Evolutionary conservation across 2,888 invertebrate genomes (phyloP).

Genomic region (Cryptocephalus moraei): DNA sequence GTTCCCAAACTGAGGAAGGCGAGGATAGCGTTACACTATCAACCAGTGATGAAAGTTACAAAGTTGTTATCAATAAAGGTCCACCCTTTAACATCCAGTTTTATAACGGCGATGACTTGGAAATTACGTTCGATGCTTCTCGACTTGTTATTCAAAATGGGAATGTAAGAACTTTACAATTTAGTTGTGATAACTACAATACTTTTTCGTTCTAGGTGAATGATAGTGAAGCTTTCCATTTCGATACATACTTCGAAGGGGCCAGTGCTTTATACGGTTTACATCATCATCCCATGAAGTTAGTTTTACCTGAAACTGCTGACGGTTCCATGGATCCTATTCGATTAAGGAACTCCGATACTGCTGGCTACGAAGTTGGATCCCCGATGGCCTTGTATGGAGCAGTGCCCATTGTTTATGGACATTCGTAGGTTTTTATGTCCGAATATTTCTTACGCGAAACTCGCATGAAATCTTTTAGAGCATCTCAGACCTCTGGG

Average conservation of each 20-base stretch:
- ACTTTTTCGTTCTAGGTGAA: conserved; percentile 10
- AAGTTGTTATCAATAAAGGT: neutral
- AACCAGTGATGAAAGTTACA: neutral
- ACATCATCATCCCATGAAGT: conserved; percentile 87
- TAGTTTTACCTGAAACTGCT: conserved; percentile 72
- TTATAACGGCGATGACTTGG: neutral
- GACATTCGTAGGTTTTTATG: conserved; percentile 58
- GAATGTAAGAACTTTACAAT: too few species aligned
- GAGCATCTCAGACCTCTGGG: conserved; percentile 8
- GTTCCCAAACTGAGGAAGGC: too few species aligned
- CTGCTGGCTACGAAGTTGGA: conserved; percentile 71
- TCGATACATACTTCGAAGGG: conserved; percentile 14
- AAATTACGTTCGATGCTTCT: neutral
- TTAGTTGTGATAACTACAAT: too few species aligned
- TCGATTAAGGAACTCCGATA: conserved; percentile 82
- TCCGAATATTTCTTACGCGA: neutral
- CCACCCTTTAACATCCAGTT: neutral
- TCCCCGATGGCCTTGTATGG: conserved; percentile 58
- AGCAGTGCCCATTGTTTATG: conserved; percentile 79
- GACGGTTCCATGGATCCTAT: conserved; percentile 65
- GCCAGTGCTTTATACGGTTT: conserved; percentile 38
- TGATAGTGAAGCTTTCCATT: conserved; percentile 17
- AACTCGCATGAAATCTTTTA: neutral
- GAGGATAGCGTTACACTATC: too few species aligned
- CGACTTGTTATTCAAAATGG: neutral